Percentiles rank a stretch among this genome's conserved stretches.
Evolutionary conservation across 2,888 invertebrate species (phyloP).

Genomic region (Andrena fulva): DNA sequence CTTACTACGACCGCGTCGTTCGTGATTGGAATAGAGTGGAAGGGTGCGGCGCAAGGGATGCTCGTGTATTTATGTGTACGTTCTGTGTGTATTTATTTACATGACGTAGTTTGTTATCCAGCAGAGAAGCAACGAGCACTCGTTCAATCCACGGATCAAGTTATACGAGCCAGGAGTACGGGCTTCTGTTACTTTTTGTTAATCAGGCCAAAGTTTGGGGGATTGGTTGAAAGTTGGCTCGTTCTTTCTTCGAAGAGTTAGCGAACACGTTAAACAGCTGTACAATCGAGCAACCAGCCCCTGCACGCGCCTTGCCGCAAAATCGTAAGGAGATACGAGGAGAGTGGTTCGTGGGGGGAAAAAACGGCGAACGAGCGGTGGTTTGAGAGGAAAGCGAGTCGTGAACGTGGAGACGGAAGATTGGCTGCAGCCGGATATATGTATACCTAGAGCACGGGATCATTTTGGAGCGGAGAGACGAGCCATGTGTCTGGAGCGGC

Average conservation of each 20-base stretch:
- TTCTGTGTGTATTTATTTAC: neutral
- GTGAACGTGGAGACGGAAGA: slow-evolving; percentile 5
- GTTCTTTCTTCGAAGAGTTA: slow-evolving; percentile 30
- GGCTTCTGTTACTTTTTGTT: slow-evolving; percentile 26
- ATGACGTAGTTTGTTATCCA: slow-evolving; percentile 19
- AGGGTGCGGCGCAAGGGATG: too few species aligned
- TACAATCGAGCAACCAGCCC: slow-evolving; percentile 9
- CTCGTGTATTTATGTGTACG: too few species aligned
- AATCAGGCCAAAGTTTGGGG: slow-evolving; percentile 36
- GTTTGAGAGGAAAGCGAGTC: slow-evolving; percentile 39
- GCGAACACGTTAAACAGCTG: slow-evolving; percentile 49
- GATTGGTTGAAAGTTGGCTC: slow-evolving; percentile 47
- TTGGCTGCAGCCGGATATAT: neutral
- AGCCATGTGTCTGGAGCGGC: slow-evolving; percentile 30
- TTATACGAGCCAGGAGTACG: slow-evolving; percentile 6
- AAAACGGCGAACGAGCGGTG: neutral
- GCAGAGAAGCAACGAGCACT: neutral
- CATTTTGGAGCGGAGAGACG: slow-evolving; percentile 43
- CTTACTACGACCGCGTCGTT: neutral
- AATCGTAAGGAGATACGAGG: slow-evolving; percentile 1
- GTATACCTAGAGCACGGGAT: slow-evolving; percentile 24
- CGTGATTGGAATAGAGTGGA: neutral
- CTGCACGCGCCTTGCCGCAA: neutral
- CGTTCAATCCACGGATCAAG: neutral
- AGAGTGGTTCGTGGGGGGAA: neutral